Percentiles rank a stretch among this genome's conserved stretches.
phyloP scores from a whole-genome alignment of 2,113 vertebrate genomes.

The Sarotherodon lohbergeri region DNA sequence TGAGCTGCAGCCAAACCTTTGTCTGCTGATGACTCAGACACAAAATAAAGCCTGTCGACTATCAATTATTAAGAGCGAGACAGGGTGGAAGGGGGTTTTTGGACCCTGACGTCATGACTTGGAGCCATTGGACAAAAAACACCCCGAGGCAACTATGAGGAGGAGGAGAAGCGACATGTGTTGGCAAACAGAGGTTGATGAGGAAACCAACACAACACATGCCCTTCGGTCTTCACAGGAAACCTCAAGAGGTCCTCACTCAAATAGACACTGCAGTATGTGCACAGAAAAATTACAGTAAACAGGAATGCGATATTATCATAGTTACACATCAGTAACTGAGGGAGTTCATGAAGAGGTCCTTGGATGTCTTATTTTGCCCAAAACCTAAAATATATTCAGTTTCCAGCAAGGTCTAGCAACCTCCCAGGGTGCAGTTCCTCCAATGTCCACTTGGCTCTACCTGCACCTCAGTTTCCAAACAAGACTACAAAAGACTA shows the following conservation, averaged over 20 bases:
- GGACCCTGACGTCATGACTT: conserved; percentile 32
- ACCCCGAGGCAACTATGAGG: not conserved
- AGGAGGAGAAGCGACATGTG: not conserved
- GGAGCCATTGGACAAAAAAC: conserved; percentile 3
- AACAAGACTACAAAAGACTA: not conserved
- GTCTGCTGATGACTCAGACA: not conserved
- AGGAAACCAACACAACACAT: conserved; percentile 49
- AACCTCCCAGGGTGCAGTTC: not conserved
- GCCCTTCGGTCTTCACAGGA: not conserved
- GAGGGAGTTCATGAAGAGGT: not conserved
- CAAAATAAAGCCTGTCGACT: not conserved
- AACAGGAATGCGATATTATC: not conserved
- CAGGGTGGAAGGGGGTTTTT: not conserved
- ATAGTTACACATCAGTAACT: not conserved
- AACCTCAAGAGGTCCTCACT: not conserved
- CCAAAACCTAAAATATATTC: not conserved
- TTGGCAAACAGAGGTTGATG: conserved; percentile 26
- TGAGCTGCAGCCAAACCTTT: not conserved
- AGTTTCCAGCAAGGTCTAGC: not conserved
- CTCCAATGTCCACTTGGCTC: not conserved
- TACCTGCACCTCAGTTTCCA: not conserved
- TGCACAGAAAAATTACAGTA: not conserved
- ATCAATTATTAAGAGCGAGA: conserved; percentile 61
- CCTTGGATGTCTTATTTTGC: not conserved
- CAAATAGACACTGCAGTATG: not conserved